phyloP scores from a whole-genome alignment of 2,888 invertebrate species.

The Noctuana brunneofusca region DNA sequence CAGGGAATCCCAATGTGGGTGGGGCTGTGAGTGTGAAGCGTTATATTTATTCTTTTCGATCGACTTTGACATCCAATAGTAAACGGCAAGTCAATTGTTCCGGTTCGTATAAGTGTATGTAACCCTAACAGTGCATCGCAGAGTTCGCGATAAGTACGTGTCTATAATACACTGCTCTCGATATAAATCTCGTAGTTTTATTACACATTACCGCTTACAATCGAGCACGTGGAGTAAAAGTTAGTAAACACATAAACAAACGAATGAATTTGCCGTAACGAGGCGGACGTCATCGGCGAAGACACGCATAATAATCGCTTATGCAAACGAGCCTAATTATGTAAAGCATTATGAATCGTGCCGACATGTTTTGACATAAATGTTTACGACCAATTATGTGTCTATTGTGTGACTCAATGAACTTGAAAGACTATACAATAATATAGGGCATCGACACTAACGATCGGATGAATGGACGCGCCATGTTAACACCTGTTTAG shows the following conservation, averaged over 20 bases:
- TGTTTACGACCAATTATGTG: conserved; percentile 76
- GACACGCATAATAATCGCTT: conserved; percentile 79
- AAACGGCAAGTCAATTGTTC: too few relatives aligned
- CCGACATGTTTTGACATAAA: conserved; percentile 75
- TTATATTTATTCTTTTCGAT: too few relatives aligned
- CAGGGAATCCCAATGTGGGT: too few relatives aligned
- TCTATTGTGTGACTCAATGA: conserved; percentile 76
- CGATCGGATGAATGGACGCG: conserved; percentile 55
- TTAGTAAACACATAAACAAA: conserved; percentile 76
- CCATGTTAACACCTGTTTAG: conserved; percentile 67
- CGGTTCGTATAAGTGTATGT: too few relatives aligned
- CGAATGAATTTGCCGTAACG: conserved; percentile 76
- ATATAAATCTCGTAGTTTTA: conserved; percentile 57
- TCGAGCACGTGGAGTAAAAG: conserved; percentile 75
- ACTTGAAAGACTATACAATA: conserved; percentile 76
- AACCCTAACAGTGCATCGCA: too few relatives aligned
- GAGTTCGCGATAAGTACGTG: background rate
- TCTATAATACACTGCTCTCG: conserved; percentile 10
- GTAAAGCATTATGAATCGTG: conserved; percentile 72
- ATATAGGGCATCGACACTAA: conserved; percentile 78
- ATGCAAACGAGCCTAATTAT: conserved; percentile 80
- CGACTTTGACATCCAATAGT: too few relatives aligned
- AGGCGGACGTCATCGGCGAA: conserved; percentile 67
- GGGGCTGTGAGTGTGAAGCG: too few relatives aligned
- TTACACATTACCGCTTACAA: conserved; percentile 71